phyloP scores from a whole-genome alignment of 2,888 invertebrate genomes.

The Caenorhabditis zanzibari region DNA sequence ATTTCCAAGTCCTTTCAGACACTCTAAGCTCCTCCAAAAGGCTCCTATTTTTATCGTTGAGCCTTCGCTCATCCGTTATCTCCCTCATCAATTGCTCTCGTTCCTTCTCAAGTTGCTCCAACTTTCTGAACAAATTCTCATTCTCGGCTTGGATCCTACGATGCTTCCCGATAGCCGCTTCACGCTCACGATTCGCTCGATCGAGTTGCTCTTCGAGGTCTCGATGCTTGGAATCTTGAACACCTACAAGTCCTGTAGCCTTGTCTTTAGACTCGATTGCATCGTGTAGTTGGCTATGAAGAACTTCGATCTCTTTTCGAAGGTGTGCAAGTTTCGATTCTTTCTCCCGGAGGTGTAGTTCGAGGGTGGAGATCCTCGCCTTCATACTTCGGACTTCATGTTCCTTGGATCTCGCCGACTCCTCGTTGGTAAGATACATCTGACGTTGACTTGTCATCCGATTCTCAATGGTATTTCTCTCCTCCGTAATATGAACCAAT shows the following conservation, averaged over 20 bases:
- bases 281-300: slow-evolving; percentile 54
- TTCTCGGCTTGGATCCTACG: slow-evolving; percentile 46
- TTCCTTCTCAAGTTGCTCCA: slow-evolving; percentile 58
- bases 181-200: slow-evolving; percentile 37
- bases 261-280: slow-evolving; percentile 50
- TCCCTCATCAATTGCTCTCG: slow-evolving; percentile 59
- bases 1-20: slow-evolving; percentile 69
- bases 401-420: slow-evolving; percentile 68
- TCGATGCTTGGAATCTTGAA: slow-evolving; percentile 48
- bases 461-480: slow-evolving; percentile 67
- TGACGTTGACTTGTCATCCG: slow-evolving; percentile 72
- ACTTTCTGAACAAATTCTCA: slow-evolving; percentile 52
- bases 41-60: slow-evolving; percentile 59
- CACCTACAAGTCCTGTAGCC: slow-evolving; percentile 33
- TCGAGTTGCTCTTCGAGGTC: slow-evolving; percentile 62
- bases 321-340: slow-evolving; percentile 70
- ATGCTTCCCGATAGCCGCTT: slow-evolving; percentile 39
- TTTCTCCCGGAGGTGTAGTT: slow-evolving; percentile 74
- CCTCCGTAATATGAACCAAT: slow-evolving; percentile 47
- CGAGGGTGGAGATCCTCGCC: slow-evolving; percentile 65
- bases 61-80: slow-evolving; percentile 50
- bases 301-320: slow-evolving; percentile 59
- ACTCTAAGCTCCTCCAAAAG: slow-evolving; percentile 65
- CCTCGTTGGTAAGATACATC: slow-evolving; percentile 74
- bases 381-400: slow-evolving; percentile 67